Base-by-base conservation (phyloP, 2,888 invertebrate species). In the Epistrophella euchroma region DNA sequence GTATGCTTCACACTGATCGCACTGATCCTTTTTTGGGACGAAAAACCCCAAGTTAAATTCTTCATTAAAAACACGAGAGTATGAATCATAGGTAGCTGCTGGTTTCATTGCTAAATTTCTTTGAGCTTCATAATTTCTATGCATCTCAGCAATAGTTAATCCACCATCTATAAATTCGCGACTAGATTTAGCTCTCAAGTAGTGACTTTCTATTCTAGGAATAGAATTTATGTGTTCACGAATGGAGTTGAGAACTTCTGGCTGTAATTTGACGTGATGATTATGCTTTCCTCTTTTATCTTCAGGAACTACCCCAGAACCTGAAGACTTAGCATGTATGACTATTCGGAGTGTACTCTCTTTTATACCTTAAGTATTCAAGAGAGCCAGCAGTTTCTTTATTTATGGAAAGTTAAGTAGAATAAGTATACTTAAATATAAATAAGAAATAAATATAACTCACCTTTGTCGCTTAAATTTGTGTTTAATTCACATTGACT, bases 111-210 rank as follows among this genome's bases (percentile, higher is more conserved):
- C 35, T 60, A 73, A 73, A 60, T 47, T 50, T 60, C 72, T 58
- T 72, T 72, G 13, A 35, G 35, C 72, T 60, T 58, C 35, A 64
- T 74, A 74, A 45, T 66, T 56, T 56, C 56, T 40, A 62, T 73
- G 73, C 64, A 79, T 72, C 19, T 73, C 73, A 35, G 79, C 72
- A 73, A 79, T 73, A 55, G 68, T 50, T 52, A 75, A 37, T n/a
- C 70, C 70, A 66, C 75, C 70, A 75, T 81, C 81, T 45, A 80
- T 81, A 62, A 70, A 75, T 19, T 81, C 70, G 17, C 81, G 66
- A 56, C 40, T 58, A 43, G 75, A 74, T 37, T 70, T 52, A 68
- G 66, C 43, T 32, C 81, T 10, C 60, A 70, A 58, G 58, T 74
- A 66, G 32, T 74, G 74, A 64, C 73, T 80, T 58, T 74, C 73